Percentiles rank a stretch among this genome's conserved stretches.
Conservation (phyloP, 2,113 vertebrate genomes). For the Chloropsis cyanopogon region DNA sequence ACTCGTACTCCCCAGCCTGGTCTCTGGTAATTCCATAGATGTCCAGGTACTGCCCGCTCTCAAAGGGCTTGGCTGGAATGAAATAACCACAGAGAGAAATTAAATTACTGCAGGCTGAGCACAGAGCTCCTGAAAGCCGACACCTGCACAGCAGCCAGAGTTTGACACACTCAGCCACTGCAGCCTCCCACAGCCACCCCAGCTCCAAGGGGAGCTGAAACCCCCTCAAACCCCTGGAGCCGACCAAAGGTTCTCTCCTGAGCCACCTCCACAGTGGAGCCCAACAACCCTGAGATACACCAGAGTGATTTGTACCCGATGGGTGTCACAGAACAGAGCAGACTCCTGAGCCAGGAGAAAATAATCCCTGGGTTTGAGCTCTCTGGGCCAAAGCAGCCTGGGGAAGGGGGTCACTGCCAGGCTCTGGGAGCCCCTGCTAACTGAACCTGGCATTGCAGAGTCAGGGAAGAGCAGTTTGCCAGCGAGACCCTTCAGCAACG, state of each 20-base stretch:
- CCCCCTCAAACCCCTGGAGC: neutral
- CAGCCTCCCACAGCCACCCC: neutral
- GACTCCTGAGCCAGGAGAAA: neutral
- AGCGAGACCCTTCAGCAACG: neutral
- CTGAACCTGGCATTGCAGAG: accelerated
- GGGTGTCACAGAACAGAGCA: neutral
- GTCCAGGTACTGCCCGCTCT: slow-evolving; percentile 94
- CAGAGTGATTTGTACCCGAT: neutral
- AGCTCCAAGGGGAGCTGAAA: neutral
- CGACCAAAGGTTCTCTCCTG: neutral
- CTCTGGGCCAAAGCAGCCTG: neutral
- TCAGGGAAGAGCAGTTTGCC: accelerated
- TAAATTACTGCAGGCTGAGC: neutral
- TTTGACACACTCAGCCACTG: accelerated
- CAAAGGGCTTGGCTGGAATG: slow-evolving; percentile 87
- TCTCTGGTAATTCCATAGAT: slow-evolving; percentile 93
- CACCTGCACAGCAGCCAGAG: neutral
- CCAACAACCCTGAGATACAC: neutral
- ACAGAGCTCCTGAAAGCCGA: neutral
- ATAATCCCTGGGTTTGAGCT: neutral
- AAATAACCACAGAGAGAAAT: neutral
- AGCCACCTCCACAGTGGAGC: neutral
- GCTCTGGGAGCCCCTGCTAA: neutral
- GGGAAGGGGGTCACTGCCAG: neutral
- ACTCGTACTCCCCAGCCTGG: slow-evolving; percentile 96